These are phyloP conservation scores for Mellilla xanthometata DNA, from an alignment of 2,888 invertebrate genomes.

Conservation along the genomic window DNA sequence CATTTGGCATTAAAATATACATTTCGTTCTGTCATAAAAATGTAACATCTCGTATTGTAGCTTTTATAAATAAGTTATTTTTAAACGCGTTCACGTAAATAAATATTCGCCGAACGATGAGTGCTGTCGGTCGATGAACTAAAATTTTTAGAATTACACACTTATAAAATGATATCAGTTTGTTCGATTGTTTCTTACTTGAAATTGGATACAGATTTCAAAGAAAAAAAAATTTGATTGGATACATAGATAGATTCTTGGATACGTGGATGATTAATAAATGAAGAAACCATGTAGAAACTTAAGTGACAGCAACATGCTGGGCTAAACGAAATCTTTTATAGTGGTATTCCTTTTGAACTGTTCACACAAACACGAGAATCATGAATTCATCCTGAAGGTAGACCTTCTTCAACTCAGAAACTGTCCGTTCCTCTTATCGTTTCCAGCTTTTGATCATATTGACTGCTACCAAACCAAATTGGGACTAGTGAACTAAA, in stretches of 20 bases:
- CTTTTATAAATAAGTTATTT: conserved; percentile 29
- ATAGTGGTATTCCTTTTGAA: no score
- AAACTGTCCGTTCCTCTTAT: neutral
- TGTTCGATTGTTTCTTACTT: conserved; percentile 18
- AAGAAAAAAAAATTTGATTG: conserved; percentile 21
- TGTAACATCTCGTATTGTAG: conserved; percentile 25
- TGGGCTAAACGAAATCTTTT: no score
- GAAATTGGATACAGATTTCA: conserved; percentile 30
- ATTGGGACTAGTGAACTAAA: no score
- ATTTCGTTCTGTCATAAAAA: conserved; percentile 25
- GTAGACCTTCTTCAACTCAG: conserved; percentile 13
- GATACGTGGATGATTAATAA: no score
- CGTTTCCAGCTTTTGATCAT: neutral
- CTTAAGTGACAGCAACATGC: no score
- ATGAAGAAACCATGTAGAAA: no score
- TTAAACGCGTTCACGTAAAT: conserved; percentile 22
- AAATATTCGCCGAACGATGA: conserved; percentile 20
- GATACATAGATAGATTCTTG: conserved; percentile 6
- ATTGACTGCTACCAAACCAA: neutral
- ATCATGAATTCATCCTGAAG: conserved; percentile 13
- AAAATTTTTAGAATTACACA: conserved; percentile 21
- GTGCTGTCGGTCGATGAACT: conserved; percentile 26
- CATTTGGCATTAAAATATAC: conserved; percentile 20
- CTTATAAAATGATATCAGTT: conserved; percentile 19
- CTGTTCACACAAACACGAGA: conserved; percentile 29